These are phyloP conservation scores for Phengaris arion DNA, from an alignment of 2,888 invertebrate genomes.

Conservation along the genomic window DNA sequence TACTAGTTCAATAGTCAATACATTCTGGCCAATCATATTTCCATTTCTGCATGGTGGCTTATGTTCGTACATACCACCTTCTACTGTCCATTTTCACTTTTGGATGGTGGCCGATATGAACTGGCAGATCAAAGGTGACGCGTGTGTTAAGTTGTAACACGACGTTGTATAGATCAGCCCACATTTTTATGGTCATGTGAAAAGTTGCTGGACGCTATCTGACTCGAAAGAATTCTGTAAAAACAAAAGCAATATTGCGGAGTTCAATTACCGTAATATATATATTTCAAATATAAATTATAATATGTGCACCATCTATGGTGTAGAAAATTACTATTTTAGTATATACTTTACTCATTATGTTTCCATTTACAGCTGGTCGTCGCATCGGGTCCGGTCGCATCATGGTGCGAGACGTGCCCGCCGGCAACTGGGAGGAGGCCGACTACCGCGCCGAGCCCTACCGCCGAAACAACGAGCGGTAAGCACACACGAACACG, in stretches of 20 bases:
- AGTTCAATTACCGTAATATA: too few species aligned
- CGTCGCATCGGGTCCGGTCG: slow-evolving; percentile 92
- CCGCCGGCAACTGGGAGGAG: slow-evolving; percentile 48
- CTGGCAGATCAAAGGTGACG: slow-evolving; percentile 54
- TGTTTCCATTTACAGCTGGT: slow-evolving; percentile 45
- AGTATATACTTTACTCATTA: not conserved
- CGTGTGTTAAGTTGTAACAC: slow-evolving; percentile 48
- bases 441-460: slow-evolving; percentile 45
- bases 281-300: not conserved
- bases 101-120: slow-evolving; percentile 48
- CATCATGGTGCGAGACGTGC: slow-evolving; percentile 83
- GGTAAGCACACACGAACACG: slow-evolving; percentile 43
- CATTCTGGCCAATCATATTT: not conserved
- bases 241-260: too few species aligned
- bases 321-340: too few species aligned
- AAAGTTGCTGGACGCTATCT: too few species aligned
- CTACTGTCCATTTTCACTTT: not conserved
- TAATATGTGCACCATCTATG: too few species aligned
- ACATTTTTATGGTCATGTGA: slow-evolving; percentile 42
- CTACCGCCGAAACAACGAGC: slow-evolving; percentile 53
- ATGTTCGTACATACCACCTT: slow-evolving; percentile 22
- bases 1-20: too few species aligned
- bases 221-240: too few species aligned
- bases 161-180: slow-evolving; percentile 55
- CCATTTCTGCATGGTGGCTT: not conserved